Evolutionary conservation across 2,888 invertebrate species (phyloP).

Genomic region (Odontocerum albicorne): DNA sequence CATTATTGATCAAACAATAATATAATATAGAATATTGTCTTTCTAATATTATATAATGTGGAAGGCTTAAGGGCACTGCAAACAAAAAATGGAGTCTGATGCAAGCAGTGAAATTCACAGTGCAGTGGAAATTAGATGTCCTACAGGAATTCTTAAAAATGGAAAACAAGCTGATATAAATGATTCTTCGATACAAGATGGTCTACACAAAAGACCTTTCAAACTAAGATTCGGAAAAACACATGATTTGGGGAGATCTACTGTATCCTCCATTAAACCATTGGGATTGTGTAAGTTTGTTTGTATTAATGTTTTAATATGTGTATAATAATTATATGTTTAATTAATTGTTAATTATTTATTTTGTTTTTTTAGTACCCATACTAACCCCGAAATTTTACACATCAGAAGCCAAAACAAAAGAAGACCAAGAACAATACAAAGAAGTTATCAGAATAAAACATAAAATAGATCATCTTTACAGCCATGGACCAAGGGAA

Average conservation of each 20-base stretch:
- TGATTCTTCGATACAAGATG: conserved; percentile 16
- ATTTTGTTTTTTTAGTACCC: conserved; percentile 39
- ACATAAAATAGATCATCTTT: conserved; percentile 39
- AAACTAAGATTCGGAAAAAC: conserved; percentile 50
- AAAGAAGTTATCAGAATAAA: conserved; percentile 40
- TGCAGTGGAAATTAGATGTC: conserved; percentile 18
- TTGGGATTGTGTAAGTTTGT: conserved; percentile 47
- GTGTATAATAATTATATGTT: not conserved
- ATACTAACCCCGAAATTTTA: conserved; percentile 45
- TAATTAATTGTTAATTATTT: not conserved
- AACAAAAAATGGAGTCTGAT: conserved; percentile 18
- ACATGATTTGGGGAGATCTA: conserved; percentile 50
- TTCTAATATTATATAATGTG: too few relatives aligned
- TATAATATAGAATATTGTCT: too few relatives aligned
- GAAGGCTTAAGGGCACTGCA: too few relatives aligned
- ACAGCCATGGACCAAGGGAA: conserved; percentile 40
- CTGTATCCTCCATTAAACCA: conserved; percentile 48
- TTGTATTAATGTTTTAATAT: too few relatives aligned
- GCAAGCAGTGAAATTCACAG: conserved; percentile 14
- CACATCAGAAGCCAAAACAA: conserved; percentile 36
- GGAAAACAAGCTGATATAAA: conserved; percentile 12
- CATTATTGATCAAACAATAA: conserved; percentile 32
- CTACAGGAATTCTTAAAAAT: conserved; percentile 18
- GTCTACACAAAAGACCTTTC: conserved; percentile 43
- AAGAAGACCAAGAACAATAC: conserved; percentile 25